phyloP scores from a whole-genome alignment of 2,888 invertebrate species.

The Cosmorhoe ocellata region DNA sequence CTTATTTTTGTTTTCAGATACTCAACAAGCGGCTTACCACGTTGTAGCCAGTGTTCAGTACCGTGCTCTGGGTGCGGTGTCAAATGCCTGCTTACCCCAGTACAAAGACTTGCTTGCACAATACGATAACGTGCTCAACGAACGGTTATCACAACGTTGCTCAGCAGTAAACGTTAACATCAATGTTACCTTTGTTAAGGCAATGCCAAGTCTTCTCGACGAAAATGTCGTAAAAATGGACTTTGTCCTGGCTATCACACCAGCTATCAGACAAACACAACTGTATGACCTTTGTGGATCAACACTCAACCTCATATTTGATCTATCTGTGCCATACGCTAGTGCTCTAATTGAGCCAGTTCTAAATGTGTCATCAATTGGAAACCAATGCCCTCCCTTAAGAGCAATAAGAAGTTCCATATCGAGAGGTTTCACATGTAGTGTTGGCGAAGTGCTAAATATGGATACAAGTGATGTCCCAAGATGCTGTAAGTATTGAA shows the following conservation, averaged over 20 bases:
- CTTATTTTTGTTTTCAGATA: conserved; percentile 81
- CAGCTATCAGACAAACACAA: conserved; percentile 94
- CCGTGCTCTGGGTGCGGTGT: conserved; percentile 94
- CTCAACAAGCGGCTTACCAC: conserved; percentile 97
- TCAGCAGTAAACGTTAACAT: conserved; percentile 97
- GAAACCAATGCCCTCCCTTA: conserved; percentile 95
- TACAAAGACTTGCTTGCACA: conserved; percentile 92
- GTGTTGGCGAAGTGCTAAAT: conserved; percentile 95
- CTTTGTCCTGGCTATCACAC: conserved; percentile 93
- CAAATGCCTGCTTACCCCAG: conserved; percentile 90
- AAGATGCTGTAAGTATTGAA: conserved; percentile 89
- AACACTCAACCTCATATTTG: conserved; percentile 95
- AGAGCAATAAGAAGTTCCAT: conserved; percentile 93
- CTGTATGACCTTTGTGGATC: conserved; percentile 97
- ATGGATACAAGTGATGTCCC: conserved; percentile 96
- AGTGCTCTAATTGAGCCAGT: conserved; percentile 94
- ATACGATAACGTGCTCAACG: conserved; percentile 90
- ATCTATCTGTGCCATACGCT: conserved; percentile 95
- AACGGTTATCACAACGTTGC: conserved; percentile 93
- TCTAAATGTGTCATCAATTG: conserved; percentile 93
- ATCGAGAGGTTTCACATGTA: conserved; percentile 95
- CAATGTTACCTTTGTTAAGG: conserved; percentile 94
- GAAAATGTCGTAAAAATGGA: conserved; percentile 95
- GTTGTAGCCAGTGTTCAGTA: conserved; percentile 93
- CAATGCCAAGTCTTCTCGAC: conserved; percentile 89